Base-by-base conservation (phyloP, 2,113 vertebrate genomes). In the Sphaerodactylus townsendi region DNA sequence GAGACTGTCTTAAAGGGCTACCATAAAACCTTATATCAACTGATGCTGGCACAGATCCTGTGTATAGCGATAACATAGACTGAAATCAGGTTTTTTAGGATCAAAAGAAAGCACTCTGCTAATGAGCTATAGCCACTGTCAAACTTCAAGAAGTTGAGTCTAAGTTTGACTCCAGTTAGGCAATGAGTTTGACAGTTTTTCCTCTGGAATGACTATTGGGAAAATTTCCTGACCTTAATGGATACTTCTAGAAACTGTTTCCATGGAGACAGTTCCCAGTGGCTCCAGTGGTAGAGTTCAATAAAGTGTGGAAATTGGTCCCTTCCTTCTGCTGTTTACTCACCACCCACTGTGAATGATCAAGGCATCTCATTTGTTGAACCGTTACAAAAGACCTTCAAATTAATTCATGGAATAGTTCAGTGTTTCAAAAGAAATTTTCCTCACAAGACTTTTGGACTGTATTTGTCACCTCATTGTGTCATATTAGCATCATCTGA, bases 381-480 rank as follows among this genome's bases (percentile, higher is more conserved):
- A 62, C 41, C 82, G 28, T 85, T 82, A 73, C 56, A 76, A 59
- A 46, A 59, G 21, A 0, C 44, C 33, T 8, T 68, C 39, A 50
- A 76, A 35, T 80, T 90, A 83, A 41, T 80, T 33, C 77, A 82
- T 83, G 85, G 73, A 59, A 46, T 46, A 23, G 2, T 85, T 84
- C 56, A 15, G 7, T 85, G 82, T 62, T 90, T 64, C 19, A 33
- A 17, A 82, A 25, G 37, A 41, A 19, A 74, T 83, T 91, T 86
- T 14, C 8, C 72, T 91, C 86, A 70, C 53, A 39, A 79, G 19
- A 70, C 56, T 78, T 86, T 64, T 82, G 5, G 28, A 56, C 70
- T 76, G 62, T 46, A 33, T 73, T 79, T 75, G 46, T 28, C 78
- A 81, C 79, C 89, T 91, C 89, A 86, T 85, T 2, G 11, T 74